Evolutionary conservation across 2,888 invertebrate genomes (phyloP).

Genomic region (Apeira syringaria): DNA sequence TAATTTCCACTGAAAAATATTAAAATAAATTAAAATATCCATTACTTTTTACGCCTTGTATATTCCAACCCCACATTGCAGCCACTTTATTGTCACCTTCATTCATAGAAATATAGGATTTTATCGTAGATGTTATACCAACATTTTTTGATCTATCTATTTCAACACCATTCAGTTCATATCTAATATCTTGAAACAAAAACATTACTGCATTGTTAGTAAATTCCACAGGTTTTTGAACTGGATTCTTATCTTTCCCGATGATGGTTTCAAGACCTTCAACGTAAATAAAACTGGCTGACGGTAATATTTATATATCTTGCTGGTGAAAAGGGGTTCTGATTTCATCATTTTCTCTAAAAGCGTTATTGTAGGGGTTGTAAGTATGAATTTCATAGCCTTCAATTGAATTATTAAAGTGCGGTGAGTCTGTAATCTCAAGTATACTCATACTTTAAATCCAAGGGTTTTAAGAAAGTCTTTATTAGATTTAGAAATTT

Average conservation of each 20-base stretch:
- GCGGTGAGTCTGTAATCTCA: not conserved
- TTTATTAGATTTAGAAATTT: too few species aligned
- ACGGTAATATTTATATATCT: conserved; percentile 28
- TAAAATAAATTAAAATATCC: not conserved
- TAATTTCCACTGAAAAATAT: too few species aligned
- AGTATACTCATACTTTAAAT: conserved; percentile 15
- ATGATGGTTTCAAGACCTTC: not conserved
- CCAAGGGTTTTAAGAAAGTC: conserved; percentile 19
- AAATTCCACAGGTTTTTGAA: not conserved
- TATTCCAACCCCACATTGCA: conserved; percentile 29
- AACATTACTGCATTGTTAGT: conserved; percentile 5
- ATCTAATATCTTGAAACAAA: conserved; percentile 17
- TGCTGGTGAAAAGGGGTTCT: conserved; percentile 28
- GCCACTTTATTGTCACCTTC: conserved; percentile 32
- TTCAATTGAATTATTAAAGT: conserved; percentile 4
- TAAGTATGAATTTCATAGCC: conserved; percentile 5
- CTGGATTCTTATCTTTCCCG: not conserved
- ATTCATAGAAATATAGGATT: conserved; percentile 46
- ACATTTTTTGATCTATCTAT: conserved; percentile 1
- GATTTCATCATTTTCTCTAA: conserved; percentile 29
- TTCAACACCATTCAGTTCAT: conserved; percentile 1
- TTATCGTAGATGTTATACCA: conserved; percentile 26
- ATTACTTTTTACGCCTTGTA: conserved; percentile 1
- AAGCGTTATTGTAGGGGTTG: conserved; percentile 14
- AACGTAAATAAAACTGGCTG: conserved; percentile 14